Evolutionary conservation across 1,140 invertebrate genomes (phyloP), one percentile per base, ranked within the genome.

Genomic region (Spodoptera litura): DNA sequence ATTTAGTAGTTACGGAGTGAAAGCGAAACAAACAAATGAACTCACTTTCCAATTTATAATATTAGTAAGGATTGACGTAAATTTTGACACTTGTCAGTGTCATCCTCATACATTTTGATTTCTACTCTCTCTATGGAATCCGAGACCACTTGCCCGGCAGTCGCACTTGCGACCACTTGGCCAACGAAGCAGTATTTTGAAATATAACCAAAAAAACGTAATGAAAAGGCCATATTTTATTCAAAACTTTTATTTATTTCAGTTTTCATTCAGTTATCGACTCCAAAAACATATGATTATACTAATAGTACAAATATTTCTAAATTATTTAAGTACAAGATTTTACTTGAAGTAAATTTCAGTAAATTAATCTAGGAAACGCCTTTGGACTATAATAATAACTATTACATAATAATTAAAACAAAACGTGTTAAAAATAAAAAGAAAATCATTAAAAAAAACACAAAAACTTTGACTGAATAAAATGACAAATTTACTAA

Each of bases 241-340:
- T 72, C 68, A 72, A 72, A 72, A 51, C 68, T 56, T 72, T 72
- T 72, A 56, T 38, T 72, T 15, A 38, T 27, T 5, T 15, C 56
- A 15, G 20, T 56, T 56, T 72, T 27, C n/a, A 55, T 55, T 38
- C 25, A 51, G 11, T 53, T 25, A 71, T 52, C 53, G 53, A 72
- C 53, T 72, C 53, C 68, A 56, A 56, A 35, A 72, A 38, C 27
- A 20, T 56, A 58, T 56, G 31, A 15, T 72, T 20, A 56, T 44
- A 44, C 51, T 70, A 70, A 51, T 49, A 70, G 66, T 55, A 70
- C 66, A 70, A 56, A 72, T 68, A 56, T 4, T 56, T 72, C 68
- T 72, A 56, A 71, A 71, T 71, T 31, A 70, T 20, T 15, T 62
- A 20, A 25, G 25, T 68, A 68, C 52, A 12, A 68, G 44, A 68